Base-by-base conservation (phyloP, 2,888 invertebrate genomes). In the Minunthozetes semirufus region DNA sequence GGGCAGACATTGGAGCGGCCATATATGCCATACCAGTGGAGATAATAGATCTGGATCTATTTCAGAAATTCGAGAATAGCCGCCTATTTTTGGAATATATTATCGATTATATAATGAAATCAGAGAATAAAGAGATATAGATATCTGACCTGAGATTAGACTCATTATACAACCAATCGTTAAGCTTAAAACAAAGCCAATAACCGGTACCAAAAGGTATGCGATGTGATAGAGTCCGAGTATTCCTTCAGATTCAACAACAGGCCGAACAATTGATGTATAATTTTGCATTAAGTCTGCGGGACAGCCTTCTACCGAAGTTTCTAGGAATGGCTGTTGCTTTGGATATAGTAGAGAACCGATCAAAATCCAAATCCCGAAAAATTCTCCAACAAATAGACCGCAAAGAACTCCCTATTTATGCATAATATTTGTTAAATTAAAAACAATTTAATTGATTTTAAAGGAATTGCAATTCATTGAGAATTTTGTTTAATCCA, bases 151-250 rank as follows among this genome's bases (percentile, higher is more conserved):
- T 33, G 75, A 76, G 5, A 76, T 25, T 33, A 76, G 46, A 22
- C 72, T 74, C 17, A 56, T 27, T 29, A 77, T 42, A n/a, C 76
- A 11, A 15, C 76, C 74, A 17, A 77, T 46, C 15, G 72, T 48
- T 4, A 76, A 53, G 46, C 76, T 76, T 8, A 77, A 70, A 2
- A 76, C 22, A 66, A 78, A 77, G 29, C 77, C 77, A 38, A 72
- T 61, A 19, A 77, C 75, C 19, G 77, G 77, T 5, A 77, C 77
- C 42, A 77, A 72, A 38, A 77, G 75, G 66, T 74, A 77, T 22
- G 77, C 74, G 42, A 77, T 73, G 25, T 77, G 77, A 48, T 76
- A 77, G 50, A 77, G 50, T 13, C 29, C 29, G 0, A 77, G 33
- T n/a, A 76, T 61, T 15, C 75, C 75, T 8, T 38, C 63, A 11